Evolutionary conservation across 2,888 invertebrate genomes (phyloP).

Genomic region (Neocrepidodera transversa): DNA sequence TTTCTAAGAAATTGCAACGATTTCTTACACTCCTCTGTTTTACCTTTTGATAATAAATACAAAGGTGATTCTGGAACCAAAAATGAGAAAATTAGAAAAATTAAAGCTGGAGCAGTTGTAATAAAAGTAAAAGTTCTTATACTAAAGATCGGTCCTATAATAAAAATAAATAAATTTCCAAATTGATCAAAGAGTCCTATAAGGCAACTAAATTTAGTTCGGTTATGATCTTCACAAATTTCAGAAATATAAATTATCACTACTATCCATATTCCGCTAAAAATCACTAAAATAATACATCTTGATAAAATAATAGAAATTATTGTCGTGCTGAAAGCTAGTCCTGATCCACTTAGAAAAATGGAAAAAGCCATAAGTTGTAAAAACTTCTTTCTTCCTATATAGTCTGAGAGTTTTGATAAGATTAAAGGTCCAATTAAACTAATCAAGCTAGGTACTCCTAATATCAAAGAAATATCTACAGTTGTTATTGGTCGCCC

Average conservation of each 20-base stretch:
- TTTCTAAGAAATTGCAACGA: constrained; percentile 10
- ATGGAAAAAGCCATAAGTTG: constrained; percentile 69
- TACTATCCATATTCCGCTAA: background rate
- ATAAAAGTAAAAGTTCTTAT: constrained; percentile 18
- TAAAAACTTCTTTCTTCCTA: constrained; percentile 72
- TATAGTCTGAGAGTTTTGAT: constrained; percentile 25
- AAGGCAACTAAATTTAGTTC: constrained; percentile 10
- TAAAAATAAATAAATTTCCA: background rate
- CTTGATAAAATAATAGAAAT: background rate
- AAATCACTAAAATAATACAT: background rate
- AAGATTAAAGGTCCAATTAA: constrained; percentile 34
- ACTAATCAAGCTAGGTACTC: constrained; percentile 32
- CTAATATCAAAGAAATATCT: constrained; percentile 39
- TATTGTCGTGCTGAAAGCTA: constrained; percentile 33
- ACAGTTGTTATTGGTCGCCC: constrained; percentile 26
- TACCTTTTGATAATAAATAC: constrained; percentile 6
- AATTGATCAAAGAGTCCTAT: background rate
- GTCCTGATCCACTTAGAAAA: constrained; percentile 58
- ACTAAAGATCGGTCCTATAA: background rate
- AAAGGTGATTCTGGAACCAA: constrained; percentile 20
- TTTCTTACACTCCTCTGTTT: constrained; percentile 1
- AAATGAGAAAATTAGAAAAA: background rate
- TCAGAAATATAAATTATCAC: constrained; percentile 15
- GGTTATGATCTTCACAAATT: constrained; percentile 9
- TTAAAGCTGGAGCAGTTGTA: background rate